Evolutionary conservation across 2,113 vertebrate genomes (phyloP), one percentile per base, ranked within the genome.

Genomic region (Nycticorax nycticorax): DNA sequence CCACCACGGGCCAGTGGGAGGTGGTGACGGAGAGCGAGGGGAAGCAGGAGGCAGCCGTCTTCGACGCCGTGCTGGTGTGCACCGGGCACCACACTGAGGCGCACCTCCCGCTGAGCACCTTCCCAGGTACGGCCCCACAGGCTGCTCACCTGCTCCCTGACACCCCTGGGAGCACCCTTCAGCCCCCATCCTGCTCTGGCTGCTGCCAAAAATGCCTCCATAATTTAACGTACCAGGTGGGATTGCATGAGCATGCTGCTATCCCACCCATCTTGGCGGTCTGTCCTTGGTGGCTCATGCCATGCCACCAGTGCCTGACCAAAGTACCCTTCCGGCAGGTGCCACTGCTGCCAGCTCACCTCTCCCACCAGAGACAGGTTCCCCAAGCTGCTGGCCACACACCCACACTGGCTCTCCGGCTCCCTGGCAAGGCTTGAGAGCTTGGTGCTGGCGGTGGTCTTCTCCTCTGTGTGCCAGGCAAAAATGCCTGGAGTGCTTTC

Each of bases 21-120:
- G 96, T 99, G 73, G 89, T 98, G 91, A 95, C 97, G 0, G 98
- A 98, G 89, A 97, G 55, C 5, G 94, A 97, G 18, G 98, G 98
- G 48, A 94, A 97, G 68, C 97, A 97, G 93, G 97, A 99, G 84
- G 66, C 10, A 0, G 94, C 97, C 1, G 10, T 98, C 85, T 99
- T 99, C 11, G 99, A 99, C 15, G 99, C 97, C 1, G 97, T 99
- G 71, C 92, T 99, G 94, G 98, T 99, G 89, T 99, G 99, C 97
- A 98, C 97, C 3, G 99, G 99, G 50, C 98, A 98, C 53, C 99
- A 98, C 94, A 98, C 97, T 1, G 62, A 97, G 1, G 98, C 99
- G 8, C 69, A 98, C 48, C 89, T 98, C 37, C 99, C 99, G 0
- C 93, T 99, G 89, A 95, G 93, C 27, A 89, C 97, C 52, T 99